A percentile compares a stretch with the other conserved stretches of the same genome.
These are phyloP conservation scores for Perizoma affinitatum DNA, from an alignment of 2,888 invertebrate species.

Conservation along the genomic window DNA sequence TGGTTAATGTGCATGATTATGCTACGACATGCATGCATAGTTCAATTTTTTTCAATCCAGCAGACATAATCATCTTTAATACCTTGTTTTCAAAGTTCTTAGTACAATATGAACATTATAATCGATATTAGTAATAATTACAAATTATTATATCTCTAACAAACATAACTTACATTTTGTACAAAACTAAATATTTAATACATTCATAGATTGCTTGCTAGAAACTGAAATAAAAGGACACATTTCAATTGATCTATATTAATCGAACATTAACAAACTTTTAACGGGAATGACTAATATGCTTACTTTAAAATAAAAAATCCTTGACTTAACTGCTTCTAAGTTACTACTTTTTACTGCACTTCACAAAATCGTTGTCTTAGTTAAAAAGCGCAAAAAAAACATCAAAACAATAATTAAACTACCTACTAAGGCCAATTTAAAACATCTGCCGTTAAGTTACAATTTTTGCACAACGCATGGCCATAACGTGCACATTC, in stretches of 20 bases:
- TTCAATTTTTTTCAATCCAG: conserved; percentile 45
- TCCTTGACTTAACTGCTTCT: neutral
- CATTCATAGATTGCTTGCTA: neutral
- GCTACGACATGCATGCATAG: conserved; percentile 49
- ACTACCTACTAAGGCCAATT: conserved; percentile 31
- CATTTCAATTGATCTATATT: neutral
- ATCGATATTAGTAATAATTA: neutral
- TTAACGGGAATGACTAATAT: too few relatives aligned
- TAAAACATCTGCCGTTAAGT: conserved; percentile 23
- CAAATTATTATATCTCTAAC: neutral
- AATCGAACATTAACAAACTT: neutral
- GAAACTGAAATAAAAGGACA: neutral
- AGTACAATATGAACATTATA: too few relatives aligned
- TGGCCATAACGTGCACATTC: conserved; percentile 29
- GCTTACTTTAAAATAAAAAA: too few relatives aligned
- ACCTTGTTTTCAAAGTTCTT: conserved; percentile 7
- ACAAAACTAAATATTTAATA: neutral
- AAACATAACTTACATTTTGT: neutral
- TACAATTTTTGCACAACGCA: conserved; percentile 15
- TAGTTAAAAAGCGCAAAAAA: conserved; percentile 32
- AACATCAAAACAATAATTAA: conserved; percentile 8
- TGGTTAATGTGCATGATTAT: conserved; percentile 30
- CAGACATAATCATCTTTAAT: conserved; percentile 70
- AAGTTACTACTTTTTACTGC: neutral
- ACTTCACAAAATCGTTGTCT: conserved; percentile 2